Percentiles rank a stretch among this genome's conserved stretches.
Conservation (phyloP, 1,140 invertebrate genomes). For the Zaprionus inermis region DNA sequence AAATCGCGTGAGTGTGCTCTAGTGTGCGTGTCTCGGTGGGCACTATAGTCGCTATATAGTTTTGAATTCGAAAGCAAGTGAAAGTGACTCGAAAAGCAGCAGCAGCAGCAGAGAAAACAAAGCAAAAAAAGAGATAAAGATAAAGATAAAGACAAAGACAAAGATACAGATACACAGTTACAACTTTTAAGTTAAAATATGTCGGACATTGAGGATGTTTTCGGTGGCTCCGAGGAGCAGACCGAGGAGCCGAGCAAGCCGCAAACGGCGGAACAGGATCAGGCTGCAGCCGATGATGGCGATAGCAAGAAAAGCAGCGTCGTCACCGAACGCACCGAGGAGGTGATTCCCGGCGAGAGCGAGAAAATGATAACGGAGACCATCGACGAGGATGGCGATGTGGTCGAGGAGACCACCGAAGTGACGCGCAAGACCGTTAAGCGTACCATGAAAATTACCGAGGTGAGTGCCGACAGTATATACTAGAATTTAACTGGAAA, state of each 20-base stretch:
- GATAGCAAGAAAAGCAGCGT: slow-evolving; percentile 72
- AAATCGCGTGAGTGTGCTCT: slow-evolving; percentile 35
- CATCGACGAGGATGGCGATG: slow-evolving; percentile 81
- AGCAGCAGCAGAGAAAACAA: slow-evolving; percentile 18
- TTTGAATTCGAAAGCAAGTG: slow-evolving; percentile 58
- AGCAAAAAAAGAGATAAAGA: slow-evolving; percentile 24
- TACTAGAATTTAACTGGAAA: not conserved
- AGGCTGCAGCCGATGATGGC: slow-evolving; percentile 39
- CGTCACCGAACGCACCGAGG: slow-evolving; percentile 70
- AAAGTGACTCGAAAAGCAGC: slow-evolving; percentile 57
- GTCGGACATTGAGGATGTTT: slow-evolving; percentile 80
- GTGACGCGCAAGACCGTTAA: slow-evolving; percentile 79
- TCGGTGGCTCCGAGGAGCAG: slow-evolving; percentile 59
- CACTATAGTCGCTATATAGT: slow-evolving; percentile 59
- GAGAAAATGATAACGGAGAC: slow-evolving; percentile 80
- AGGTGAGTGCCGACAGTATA: slow-evolving; percentile 61
- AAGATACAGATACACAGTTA: slow-evolving; percentile 15
- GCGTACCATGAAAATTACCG: slow-evolving; percentile 83
- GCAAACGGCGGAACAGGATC: slow-evolving; percentile 19
- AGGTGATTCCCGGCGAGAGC: slow-evolving; percentile 72
- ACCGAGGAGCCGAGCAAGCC: slow-evolving; percentile 28
- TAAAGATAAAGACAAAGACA: slow-evolving; percentile 22
- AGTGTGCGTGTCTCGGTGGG: slow-evolving; percentile 57
- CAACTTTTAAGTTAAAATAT: too few relatives aligned
- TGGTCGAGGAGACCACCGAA: slow-evolving; percentile 79